Conservation (phyloP, 1,140 invertebrate species). For the Phymorhynchus buccinoides region DNA sequence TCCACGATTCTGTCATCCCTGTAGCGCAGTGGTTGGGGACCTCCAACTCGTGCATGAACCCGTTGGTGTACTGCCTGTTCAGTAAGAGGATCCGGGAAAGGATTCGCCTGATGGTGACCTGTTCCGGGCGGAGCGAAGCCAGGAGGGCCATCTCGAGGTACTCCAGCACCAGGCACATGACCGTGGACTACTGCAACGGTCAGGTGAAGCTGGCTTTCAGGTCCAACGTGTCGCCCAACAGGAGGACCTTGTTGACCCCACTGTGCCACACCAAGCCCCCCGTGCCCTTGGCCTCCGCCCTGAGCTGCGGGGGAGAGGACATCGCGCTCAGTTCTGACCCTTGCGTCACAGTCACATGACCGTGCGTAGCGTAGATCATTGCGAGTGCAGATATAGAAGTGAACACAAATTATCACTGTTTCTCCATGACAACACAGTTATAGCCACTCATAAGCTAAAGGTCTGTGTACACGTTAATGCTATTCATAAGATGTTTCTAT, state of each 20-base stretch:
- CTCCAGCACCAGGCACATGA: constrained; percentile 52
- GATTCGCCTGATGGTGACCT: constrained; percentile 75
- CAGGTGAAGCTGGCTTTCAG: constrained; percentile 44
- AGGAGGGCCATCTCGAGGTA: constrained; percentile 40
- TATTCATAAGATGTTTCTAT: too few relatives aligned
- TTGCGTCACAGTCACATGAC: neutral
- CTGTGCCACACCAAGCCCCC: constrained; percentile 2
- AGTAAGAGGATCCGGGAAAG: constrained; percentile 95
- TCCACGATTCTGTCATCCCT: constrained; percentile 85
- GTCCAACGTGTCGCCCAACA: constrained; percentile 29
- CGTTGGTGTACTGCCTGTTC: constrained; percentile 96
- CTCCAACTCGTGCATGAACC: constrained; percentile 97
- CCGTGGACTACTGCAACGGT: constrained; percentile 53
- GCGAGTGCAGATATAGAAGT: too few relatives aligned
- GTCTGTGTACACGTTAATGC: too few relatives aligned
- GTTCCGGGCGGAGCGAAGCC: constrained; percentile 34
- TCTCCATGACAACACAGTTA: too few relatives aligned
- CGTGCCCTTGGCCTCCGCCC: neutral
- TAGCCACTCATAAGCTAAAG: too few relatives aligned
- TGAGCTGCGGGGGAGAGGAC: too few relatives aligned
- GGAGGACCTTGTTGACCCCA: neutral
- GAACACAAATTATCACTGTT: too few relatives aligned
- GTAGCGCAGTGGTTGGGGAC: constrained; percentile 96
- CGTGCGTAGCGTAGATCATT: too few relatives aligned
- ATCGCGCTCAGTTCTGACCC: neutral